Evolutionary conservation across 2,888 invertebrate species (phyloP), one percentile per base, ranked within the genome.

Genomic region (Cosmia trapezina): DNA sequence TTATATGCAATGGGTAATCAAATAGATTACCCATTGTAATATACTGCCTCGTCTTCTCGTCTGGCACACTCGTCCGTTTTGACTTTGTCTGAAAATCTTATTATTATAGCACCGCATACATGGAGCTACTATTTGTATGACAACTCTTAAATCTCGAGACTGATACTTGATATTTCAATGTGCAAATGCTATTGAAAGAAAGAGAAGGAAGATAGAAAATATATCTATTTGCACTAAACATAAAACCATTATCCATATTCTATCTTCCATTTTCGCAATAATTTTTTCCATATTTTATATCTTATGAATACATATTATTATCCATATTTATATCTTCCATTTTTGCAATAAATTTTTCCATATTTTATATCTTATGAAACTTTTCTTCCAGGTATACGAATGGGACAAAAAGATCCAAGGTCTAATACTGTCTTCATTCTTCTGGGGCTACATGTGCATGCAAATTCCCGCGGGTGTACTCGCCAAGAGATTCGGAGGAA

Each of bases 401-500:
- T 98, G 97, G 97, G 92, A 96, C 63, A 94, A 96, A 63, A 91
- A 95, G 33, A 97, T 96, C 0, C 96, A 97, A 86, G 96, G 97
- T 0, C 80, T 97, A 61, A 96, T 98, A 14, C 92, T 98, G 3
- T 98, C 98, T 33, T 97, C 98, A 4, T 98, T 98, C 90, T 98
- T 98, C 92, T 97, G 98, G 97, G 98, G 98, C 8, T 98, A 98
- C 89, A 96, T 97, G 54, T 85, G 97, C 41, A 97, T 97, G 87
- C 98, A 98, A 91, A 93, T 98, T 17, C 97, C 97, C 0, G 97
- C 97, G 0, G 97, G 98, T 0, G 91, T 98, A 57, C 90, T 99
- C 19, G 97, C 98, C 0, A 98, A 98, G 90, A 96, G 96, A n/a
- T 98, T 97, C 91, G 98, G 99, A 0, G 98, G 98, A 0, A 98